Evolutionary conservation across 2,113 vertebrate genomes (phyloP).

Genomic region (Silurus meridionalis): DNA sequence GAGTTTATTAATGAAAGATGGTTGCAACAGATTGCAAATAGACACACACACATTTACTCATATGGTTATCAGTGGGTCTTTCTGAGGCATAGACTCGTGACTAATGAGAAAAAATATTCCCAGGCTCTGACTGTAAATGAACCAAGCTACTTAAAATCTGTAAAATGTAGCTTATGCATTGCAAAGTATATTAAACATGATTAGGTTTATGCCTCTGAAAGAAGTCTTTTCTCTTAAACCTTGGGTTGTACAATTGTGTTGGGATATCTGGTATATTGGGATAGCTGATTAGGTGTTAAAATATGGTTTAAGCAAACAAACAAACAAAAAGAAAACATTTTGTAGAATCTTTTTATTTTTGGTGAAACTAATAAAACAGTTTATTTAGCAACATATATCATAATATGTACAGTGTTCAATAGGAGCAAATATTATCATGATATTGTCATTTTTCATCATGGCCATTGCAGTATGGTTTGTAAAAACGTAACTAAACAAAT

Average conservation of each 20-base stretch:
- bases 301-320: too few species aligned
- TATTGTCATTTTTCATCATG: too few species aligned
- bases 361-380: too few species aligned
- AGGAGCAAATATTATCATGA: too few species aligned
- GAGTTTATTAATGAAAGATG: slow-evolving; percentile 52
- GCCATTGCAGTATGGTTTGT: too few species aligned
- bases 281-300: background rate
- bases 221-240: too few species aligned
- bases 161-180: slow-evolving; percentile 34
- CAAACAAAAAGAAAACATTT: background rate
- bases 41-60: background rate
- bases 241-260: too few species aligned
- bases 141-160: slow-evolving; percentile 34
- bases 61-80: slow-evolving; percentile 4
- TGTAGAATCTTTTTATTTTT: too few species aligned
- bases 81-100: slow-evolving; percentile 36
- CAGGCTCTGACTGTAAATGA: slow-evolving; percentile 32
- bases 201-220: slow-evolving; percentile 22
- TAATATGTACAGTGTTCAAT: too few species aligned
- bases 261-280: background rate
- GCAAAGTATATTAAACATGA: slow-evolving; percentile 42
- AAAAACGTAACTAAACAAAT: too few species aligned
- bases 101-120: slow-evolving; percentile 42
- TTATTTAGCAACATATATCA: too few species aligned
- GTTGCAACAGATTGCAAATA: slow-evolving; percentile 10